Evolutionary conservation across 2,113 vertebrate species (phyloP).

Genomic region (Colinus virginianus): DNA sequence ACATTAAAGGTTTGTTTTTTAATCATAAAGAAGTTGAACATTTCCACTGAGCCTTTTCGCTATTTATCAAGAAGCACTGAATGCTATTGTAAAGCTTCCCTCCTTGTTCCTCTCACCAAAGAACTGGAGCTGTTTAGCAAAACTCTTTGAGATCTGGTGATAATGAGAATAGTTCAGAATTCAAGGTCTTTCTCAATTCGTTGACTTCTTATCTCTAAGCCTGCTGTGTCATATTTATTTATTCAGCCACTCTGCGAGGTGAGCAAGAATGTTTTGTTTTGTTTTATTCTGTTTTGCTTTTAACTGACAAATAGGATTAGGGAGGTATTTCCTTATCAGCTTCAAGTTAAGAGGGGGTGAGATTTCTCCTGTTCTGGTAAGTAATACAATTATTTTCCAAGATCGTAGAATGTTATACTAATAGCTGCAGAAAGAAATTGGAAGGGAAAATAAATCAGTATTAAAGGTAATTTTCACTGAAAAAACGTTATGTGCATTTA

Average conservation of each 20-base stretch:
- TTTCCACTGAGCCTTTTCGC: conserved; percentile 75
- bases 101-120: conserved; percentile 55
- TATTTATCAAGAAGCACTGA: conserved; percentile 77
- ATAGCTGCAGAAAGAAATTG: background rate
- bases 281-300: background rate
- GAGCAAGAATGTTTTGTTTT: background rate
- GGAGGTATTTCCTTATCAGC: background rate
- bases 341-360: conserved; percentile 2
- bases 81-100: conserved; percentile 67
- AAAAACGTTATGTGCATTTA: background rate
- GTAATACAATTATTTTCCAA: conserved; percentile 26
- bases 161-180: conserved; percentile 6
- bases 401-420: background rate
- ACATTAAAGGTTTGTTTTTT: conserved; percentile 84
- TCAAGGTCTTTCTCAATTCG: background rate
- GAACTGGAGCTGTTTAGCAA: conserved; percentile 48
- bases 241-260: background rate
- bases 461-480: background rate
- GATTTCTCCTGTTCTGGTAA: conserved; percentile 44
- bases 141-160: conserved; percentile 13
- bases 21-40: conserved; percentile 78
- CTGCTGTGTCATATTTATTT: conserved; percentile 13
- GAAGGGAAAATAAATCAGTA: background rate
- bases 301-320: background rate
- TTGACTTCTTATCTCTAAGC: background rate